Conservation (phyloP, 2,113 vertebrate genomes). For the Arvicanthis niloticus region DNA sequence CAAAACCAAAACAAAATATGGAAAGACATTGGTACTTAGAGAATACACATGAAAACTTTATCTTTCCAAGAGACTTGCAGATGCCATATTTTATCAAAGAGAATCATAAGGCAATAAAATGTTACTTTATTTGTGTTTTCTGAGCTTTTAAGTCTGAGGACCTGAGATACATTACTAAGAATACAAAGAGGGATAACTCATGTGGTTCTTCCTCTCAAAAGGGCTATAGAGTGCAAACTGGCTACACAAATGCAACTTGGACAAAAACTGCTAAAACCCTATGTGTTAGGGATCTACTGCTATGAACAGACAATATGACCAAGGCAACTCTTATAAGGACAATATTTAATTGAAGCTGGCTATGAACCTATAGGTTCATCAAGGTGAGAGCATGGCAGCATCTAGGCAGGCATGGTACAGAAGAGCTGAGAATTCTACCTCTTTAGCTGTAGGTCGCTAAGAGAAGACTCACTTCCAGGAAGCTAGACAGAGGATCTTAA, state of each 20-base stretch:
- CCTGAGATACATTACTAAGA: not conserved
- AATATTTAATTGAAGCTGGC: no score
- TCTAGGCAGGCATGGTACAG: no score
- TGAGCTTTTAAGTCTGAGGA: not conserved
- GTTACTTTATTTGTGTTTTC: not conserved
- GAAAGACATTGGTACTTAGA: not conserved
- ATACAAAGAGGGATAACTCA: conserved; percentile 23
- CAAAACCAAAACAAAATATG: not conserved
- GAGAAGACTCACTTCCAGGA: no score
- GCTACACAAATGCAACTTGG: not conserved
- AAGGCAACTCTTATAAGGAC: no score
- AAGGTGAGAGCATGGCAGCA: no score
- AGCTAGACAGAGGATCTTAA: no score
- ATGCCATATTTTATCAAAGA: not conserved
- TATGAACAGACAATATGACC: no score
- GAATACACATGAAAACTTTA: not conserved
- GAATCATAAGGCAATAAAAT: not conserved
- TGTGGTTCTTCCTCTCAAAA: not conserved
- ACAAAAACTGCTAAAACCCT: not conserved
- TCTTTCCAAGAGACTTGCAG: conserved; percentile 23
- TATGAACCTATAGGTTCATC: no score
- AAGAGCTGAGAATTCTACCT: no score
- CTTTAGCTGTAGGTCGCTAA: no score
- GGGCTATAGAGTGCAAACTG: not conserved
- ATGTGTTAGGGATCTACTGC: no score